Percentiles rank a stretch among this genome's conserved stretches.
Conservation (phyloP, 2,888 invertebrate genomes). For the Lasioglossum zephyrum region DNA sequence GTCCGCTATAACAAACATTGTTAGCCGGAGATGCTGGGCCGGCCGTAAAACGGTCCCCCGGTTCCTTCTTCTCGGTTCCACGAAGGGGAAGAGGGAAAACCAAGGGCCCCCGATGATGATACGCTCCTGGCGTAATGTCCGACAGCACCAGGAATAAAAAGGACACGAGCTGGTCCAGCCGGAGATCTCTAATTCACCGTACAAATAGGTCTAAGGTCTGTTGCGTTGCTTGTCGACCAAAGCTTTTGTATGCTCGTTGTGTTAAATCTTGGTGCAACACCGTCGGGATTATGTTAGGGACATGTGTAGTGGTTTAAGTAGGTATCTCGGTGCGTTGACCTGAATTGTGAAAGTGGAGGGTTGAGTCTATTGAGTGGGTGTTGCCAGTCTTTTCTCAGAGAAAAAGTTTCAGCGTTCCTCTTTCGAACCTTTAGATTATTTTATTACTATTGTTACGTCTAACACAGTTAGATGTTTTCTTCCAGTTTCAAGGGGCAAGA, state of each 20-base stretch:
- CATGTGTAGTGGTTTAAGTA: constrained; percentile 1
- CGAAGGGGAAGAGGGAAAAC: constrained; percentile 5
- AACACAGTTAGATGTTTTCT: too few relatives aligned
- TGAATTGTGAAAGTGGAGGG: not conserved
- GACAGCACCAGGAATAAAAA: not conserved
- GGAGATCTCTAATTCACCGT: constrained; percentile 11
- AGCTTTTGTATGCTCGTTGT: not conserved
- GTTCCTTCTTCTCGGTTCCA: constrained; percentile 40
- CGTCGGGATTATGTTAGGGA: not conserved
- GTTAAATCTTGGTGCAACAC: not conserved
- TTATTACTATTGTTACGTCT: too few relatives aligned
- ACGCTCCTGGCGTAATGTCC: constrained; percentile 22
- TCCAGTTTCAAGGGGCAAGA: too few relatives aligned
- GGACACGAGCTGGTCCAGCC: not conserved
- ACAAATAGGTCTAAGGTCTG: not conserved
- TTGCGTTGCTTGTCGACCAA: not conserved
- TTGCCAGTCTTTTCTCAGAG: not conserved
- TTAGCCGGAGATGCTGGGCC: constrained; percentile 54
- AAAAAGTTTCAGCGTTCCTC: not conserved
- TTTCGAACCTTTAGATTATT: too few relatives aligned
- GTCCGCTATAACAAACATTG: constrained; percentile 72
- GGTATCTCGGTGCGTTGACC: not conserved
- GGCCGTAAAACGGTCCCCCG: constrained; percentile 36
- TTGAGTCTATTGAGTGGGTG: not conserved
- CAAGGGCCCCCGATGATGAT: constrained; percentile 18